phyloP scores from a whole-genome alignment of 2,113 vertebrate species.

The Aegotheles bennettii region DNA sequence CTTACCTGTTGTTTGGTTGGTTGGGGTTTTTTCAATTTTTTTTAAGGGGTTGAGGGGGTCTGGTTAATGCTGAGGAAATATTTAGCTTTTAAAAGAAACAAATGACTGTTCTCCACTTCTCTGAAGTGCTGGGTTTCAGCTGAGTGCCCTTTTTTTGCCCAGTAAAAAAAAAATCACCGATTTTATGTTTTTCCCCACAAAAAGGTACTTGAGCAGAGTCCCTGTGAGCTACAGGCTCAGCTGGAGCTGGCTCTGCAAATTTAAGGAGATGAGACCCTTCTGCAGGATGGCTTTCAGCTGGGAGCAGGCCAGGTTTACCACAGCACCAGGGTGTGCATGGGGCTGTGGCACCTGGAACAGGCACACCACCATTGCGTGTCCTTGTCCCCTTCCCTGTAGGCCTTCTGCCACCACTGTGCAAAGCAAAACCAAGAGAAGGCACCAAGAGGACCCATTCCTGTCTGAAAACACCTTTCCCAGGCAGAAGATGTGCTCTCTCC shows the following conservation, averaged over 20 bases:
- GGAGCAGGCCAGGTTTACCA: accelerated
- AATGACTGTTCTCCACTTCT: background rate
- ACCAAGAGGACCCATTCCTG: background rate
- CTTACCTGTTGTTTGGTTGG: no score
- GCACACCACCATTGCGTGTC: accelerated
- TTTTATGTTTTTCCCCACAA: background rate
- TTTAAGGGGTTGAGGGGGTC: background rate
- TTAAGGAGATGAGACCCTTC: accelerated
- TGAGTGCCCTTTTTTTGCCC: background rate
- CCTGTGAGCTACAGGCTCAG: accelerated
- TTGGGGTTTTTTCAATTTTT: no score
- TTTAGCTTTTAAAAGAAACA: background rate
- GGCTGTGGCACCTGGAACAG: background rate
- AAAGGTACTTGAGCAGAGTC: background rate
- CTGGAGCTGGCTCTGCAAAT: background rate
- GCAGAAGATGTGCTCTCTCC: background rate
- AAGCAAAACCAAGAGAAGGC: background rate
- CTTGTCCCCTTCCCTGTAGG: no score
- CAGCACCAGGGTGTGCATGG: accelerated
- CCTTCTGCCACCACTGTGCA: background rate
- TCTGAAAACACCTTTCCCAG: background rate
- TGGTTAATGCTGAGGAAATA: accelerated
- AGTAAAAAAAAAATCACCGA: background rate
- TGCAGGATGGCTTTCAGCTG: background rate
- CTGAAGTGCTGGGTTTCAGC: background rate